A percentile compares a stretch with the other conserved stretches of the same genome.
Conservation (phyloP, 2,113 vertebrate genomes). For the Calcarius ornatus region DNA sequence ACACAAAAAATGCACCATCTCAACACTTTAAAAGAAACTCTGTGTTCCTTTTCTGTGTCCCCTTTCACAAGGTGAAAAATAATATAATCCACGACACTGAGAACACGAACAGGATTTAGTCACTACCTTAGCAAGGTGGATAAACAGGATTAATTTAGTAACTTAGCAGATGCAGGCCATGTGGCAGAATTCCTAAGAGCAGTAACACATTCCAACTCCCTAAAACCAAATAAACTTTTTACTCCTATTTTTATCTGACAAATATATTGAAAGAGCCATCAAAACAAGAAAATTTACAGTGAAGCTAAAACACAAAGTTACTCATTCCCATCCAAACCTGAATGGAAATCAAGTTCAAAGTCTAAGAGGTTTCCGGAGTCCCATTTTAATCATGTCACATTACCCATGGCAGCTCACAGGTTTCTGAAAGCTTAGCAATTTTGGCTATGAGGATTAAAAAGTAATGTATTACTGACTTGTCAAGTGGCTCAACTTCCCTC, state of each 20-base stretch:
- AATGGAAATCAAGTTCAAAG: neutral
- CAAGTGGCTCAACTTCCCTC: neutral
- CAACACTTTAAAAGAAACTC: neutral
- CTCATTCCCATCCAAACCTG: neutral
- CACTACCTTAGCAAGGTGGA: neutral
- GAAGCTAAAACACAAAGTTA: neutral
- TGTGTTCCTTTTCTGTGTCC: neutral
- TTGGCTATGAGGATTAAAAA: neutral
- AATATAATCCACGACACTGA: neutral
- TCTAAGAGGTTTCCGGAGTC: neutral
- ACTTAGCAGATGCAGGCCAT: neutral
- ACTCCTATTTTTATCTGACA: neutral
- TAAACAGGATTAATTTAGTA: conserved; percentile 25
- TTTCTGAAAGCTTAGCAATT: neutral
- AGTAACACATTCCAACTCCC: neutral
- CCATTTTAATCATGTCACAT: neutral
- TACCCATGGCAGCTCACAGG: rapidly evolving
- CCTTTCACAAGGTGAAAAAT: neutral
- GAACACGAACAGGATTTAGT: neutral
- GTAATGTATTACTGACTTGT: neutral
- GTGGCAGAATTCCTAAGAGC: neutral
- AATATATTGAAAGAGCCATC: neutral
- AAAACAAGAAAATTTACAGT: neutral
- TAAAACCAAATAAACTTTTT: neutral
- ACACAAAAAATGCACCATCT: neutral